Percentiles rank a stretch among this genome's conserved stretches.
These are phyloP conservation scores for Eupithecia insigniata DNA, from an alignment of 2,888 invertebrate species.

Conservation along the genomic window DNA sequence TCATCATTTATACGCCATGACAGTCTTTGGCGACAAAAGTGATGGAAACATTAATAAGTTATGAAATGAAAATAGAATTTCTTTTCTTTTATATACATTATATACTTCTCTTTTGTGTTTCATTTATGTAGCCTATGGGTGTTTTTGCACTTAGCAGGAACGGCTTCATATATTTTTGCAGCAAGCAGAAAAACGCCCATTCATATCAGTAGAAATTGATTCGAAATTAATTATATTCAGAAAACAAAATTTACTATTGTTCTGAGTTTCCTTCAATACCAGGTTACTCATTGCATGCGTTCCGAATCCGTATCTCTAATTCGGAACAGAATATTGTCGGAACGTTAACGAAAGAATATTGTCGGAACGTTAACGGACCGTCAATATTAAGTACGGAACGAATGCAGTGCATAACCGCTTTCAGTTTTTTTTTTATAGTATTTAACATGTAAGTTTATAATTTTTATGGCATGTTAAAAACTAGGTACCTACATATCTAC, in stretches of 20 bases:
- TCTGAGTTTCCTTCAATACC: not conserved
- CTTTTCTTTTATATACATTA: not conserved
- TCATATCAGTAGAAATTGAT: not conserved
- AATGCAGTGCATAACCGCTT: no score
- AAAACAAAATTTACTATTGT: not conserved
- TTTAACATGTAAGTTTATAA: no score
- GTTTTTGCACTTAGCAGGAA: not conserved
- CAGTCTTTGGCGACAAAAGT: conserved; percentile 39
- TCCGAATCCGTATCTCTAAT: no score
- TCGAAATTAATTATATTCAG: not conserved
- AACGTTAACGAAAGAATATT: no score
- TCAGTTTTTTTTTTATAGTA: no score
- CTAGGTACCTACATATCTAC: no score
- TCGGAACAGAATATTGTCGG: no score
- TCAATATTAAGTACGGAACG: no score
- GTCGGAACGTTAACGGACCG: no score
- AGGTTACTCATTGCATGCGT: no score
- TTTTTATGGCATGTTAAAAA: no score
- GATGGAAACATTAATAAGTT: not conserved
- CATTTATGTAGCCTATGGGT: not conserved
- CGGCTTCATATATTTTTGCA: not conserved
- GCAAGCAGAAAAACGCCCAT: not conserved
- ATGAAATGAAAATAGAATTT: not conserved
- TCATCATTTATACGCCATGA: conserved; percentile 55
- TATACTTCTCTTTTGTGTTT: not conserved